These are phyloP conservation scores for Montipora capricornis DNA, from an alignment of 64 coral and sea anemone species.

Conservation along the genomic window DNA sequence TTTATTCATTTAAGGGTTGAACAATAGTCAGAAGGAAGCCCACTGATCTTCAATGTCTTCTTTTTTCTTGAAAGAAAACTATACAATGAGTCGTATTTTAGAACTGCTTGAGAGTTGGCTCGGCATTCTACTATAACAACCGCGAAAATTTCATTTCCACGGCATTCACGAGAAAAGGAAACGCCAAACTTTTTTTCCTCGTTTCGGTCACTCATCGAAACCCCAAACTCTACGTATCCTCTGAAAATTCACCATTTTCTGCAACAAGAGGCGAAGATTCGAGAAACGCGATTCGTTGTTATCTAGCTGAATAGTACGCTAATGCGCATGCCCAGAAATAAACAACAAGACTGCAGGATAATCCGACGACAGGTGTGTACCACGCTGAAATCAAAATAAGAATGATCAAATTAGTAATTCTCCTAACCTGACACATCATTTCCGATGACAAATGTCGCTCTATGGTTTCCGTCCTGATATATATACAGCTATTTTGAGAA, in stretches of 20 bases:
- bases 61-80: too few relatives aligned
- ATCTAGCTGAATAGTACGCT: conserved; percentile 3
- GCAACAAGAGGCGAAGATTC: background rate
- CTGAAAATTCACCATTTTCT: background rate
- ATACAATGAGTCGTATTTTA: too few relatives aligned
- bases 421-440: too few relatives aligned
- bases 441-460: background rate
- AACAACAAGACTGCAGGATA: conserved; percentile 33
- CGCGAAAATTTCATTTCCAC: too few relatives aligned
- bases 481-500: too few relatives aligned
- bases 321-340: conserved; percentile 56
- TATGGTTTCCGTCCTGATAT: too few relatives aligned
- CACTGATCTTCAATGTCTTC: too few relatives aligned
- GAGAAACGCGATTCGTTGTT: background rate
- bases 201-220: background rate
- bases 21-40: too few relatives aligned
- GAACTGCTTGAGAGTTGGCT: too few relatives aligned
- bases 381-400: conserved; percentile 18
- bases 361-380: conserved; percentile 41
- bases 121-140: too few relatives aligned
- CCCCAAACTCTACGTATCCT: background rate
- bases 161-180: background rate
- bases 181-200: background rate
- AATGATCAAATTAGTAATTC: background rate
- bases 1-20: too few relatives aligned